Evolutionary conservation across 2,888 invertebrate genomes (phyloP), one percentile per base, ranked within the genome.

Genomic region (Panzeria rudis): DNA sequence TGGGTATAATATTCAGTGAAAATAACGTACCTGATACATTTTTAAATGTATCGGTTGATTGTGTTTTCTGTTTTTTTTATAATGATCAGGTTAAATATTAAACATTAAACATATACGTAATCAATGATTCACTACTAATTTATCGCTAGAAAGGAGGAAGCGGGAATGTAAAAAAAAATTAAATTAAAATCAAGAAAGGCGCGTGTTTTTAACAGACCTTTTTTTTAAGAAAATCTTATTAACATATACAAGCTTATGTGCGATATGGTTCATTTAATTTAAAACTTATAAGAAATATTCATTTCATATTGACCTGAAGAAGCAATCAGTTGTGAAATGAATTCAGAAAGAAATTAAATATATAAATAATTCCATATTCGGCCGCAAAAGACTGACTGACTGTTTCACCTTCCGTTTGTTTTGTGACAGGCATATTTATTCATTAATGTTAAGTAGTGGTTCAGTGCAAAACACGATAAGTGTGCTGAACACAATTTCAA

Each of bases 401-500:
- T 25, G 29, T 64, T 50, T 62, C 41, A 41, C 61, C 52, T 47
- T 35, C 71, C 52, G 25, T 66, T 64, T 62, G 13, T 32, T 47
- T 20, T 68, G 15, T 47, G 29, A 13, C 62, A 64, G 32, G 35
- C 62, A 47, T 35, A 62, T 76, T 64, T 47, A 62, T 82, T 82
- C 69, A 76, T 69, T 82, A 76, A 47, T 29, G 52, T 38, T 62
- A 56, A 62, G 44, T 35, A 68, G 82, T 62, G 76, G 47, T 56
- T 76, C 76, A 38, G 62, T 76, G 81, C 84, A 73, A 77, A 85
- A 85, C 84, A 82, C 78, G 84, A 85, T 85, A 85, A 85, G 84
- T 85, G 84, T 82, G 84, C 84, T 85, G 73, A 85, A 85, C 84
- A 78, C 84, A 82, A 85, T 82, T 85, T 85, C 84, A 85, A 69